Conservation (phyloP, 2,113 vertebrate genomes). For the Otolemur garnettii region DNA sequence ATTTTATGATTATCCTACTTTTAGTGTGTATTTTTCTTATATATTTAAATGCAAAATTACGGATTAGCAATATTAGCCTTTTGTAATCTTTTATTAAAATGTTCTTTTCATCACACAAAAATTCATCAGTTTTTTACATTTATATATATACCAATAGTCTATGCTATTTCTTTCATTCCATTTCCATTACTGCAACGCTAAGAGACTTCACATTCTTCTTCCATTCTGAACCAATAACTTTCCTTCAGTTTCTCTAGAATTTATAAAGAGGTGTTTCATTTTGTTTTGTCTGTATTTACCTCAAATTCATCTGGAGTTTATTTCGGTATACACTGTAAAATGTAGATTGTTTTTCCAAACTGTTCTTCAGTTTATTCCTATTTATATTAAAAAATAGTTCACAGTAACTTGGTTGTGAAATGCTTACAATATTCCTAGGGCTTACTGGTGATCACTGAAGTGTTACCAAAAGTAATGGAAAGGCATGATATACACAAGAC, state of each 20-base stretch:
- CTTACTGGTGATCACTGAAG: not conserved
- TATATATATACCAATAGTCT: not conserved
- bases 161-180: conserved; percentile 22
- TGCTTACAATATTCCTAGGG: not conserved
- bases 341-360: not conserved
- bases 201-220: not conserved
- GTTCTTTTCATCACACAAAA: conserved; percentile 38
- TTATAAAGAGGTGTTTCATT: conserved; percentile 9
- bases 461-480: not conserved
- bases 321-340: conserved; percentile 33
- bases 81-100: conserved; percentile 14
- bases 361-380: not conserved
- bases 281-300: conserved; percentile 13
- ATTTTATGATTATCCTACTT: not conserved
- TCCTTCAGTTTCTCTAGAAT: conserved; percentile 37
- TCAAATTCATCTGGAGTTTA: conserved; percentile 26
- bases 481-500: not conserved
- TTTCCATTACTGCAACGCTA: not conserved
- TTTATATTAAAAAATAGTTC: conserved; percentile 60
- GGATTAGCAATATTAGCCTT: conserved; percentile 46
- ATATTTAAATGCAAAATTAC: conserved; percentile 41
- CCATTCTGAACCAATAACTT: not conserved
- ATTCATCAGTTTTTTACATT: conserved; percentile 19
- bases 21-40: not conserved
- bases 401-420: conserved; percentile 20